These are phyloP conservation scores for Sitophilus oryzae DNA, from an alignment of 1,140 invertebrate genomes.

Conservation along the genomic window DNA sequence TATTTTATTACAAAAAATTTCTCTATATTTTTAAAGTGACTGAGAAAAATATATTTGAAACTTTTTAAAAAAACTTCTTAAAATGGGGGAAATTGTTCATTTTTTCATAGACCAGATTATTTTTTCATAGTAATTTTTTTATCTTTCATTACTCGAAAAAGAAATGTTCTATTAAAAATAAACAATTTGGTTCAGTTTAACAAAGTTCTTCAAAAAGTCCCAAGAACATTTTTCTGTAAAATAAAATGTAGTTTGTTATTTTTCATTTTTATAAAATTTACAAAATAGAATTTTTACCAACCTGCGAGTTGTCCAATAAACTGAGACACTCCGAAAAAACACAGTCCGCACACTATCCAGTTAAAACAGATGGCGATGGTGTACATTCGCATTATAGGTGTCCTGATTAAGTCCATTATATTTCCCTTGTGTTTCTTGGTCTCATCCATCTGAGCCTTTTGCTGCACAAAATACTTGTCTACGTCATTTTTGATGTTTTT, in stretches of 20 bases:
- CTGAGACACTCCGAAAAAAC: conserved; percentile 70
- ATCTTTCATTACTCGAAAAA: too few relatives aligned
- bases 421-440: conserved; percentile 27
- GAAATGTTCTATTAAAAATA: too few relatives aligned
- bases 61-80: too few relatives aligned
- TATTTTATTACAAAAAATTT: background rate
- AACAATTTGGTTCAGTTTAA: too few relatives aligned
- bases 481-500: conserved; percentile 49
- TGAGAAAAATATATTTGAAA: background rate
- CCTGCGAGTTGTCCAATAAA: conserved; percentile 64
- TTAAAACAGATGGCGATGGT: conserved; percentile 65
- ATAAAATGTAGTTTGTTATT: background rate
- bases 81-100: too few relatives aligned
- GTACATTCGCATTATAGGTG: conserved; percentile 65
- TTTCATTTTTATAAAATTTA: background rate
- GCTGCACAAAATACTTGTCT: conserved; percentile 36
- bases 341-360: conserved; percentile 68
- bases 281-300: conserved; percentile 3
- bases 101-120: too few relatives aligned
- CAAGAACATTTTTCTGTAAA: too few relatives aligned
- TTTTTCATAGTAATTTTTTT: too few relatives aligned
- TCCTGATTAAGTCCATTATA: conserved; percentile 64
- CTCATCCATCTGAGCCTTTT: conserved; percentile 34
- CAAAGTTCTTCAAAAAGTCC: too few relatives aligned
- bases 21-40: background rate